A percentile compares a stretch with the other conserved stretches of the same genome.
phyloP scores from a whole-genome alignment of 2,888 invertebrate genomes.

The Pecten maximus region DNA sequence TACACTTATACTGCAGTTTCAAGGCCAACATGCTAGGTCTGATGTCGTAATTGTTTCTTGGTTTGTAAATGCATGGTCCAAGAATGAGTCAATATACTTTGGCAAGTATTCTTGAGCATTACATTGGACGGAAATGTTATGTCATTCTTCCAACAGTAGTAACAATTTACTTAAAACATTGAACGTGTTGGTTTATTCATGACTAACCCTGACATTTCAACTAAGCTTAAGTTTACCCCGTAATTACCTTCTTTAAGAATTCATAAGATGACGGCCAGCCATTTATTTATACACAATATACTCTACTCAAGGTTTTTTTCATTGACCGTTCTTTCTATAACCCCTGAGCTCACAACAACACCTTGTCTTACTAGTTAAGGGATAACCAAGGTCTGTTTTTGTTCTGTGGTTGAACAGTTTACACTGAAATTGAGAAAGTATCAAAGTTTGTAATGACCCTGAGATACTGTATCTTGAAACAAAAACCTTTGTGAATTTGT shows the following conservation, averaged over 20 bases:
- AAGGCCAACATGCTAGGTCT: conserved; percentile 10
- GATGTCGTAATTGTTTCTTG: neutral
- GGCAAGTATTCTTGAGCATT: neutral
- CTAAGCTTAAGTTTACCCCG: neutral
- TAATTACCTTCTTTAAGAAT: neutral
- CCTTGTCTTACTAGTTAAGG: too few relatives aligned
- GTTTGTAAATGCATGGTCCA: neutral
- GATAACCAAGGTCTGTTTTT: too few relatives aligned
- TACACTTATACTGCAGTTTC: neutral
- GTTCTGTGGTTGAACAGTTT: too few relatives aligned
- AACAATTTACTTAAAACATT: neutral
- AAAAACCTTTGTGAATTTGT: too few relatives aligned
- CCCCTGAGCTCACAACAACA: too few relatives aligned
- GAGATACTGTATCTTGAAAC: too few relatives aligned
- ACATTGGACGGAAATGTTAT: neutral
- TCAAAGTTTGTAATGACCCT: too few relatives aligned
- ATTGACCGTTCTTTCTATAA: too few relatives aligned
- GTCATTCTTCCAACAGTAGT: neutral
- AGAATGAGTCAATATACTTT: neutral
- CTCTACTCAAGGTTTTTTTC: neutral
- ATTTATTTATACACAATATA: neutral
- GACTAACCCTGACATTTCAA: neutral
- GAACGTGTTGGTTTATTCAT: neutral
- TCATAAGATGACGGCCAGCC: neutral
- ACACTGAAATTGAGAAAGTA: too few relatives aligned